Percentiles rank a stretch among this genome's conserved stretches.
phyloP scores from a whole-genome alignment of 2,113 vertebrate species.

The Neoarius graeffei region DNA sequence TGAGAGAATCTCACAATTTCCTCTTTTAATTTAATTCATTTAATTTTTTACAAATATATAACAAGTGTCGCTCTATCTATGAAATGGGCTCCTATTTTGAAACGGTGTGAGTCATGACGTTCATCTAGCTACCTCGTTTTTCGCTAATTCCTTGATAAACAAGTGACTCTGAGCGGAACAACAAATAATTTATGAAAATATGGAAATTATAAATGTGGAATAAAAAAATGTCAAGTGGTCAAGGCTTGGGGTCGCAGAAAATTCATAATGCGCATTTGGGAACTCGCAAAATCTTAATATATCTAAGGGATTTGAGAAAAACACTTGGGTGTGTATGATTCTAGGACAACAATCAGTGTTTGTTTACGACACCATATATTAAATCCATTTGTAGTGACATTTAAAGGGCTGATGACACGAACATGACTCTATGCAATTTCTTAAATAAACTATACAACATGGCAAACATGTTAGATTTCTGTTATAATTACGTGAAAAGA shows the following conservation, averaged over 20 bases:
- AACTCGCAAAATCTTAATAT: not conserved
- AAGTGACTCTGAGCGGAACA: not conserved
- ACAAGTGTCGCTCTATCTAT: not conserved
- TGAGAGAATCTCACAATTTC: not conserved
- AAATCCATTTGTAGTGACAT: too few relatives aligned
- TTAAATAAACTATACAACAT: too few relatives aligned
- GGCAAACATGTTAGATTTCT: too few relatives aligned
- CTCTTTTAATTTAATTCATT: not conserved
- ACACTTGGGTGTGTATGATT: too few relatives aligned
- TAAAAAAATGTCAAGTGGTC: not conserved
- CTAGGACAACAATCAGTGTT: too few relatives aligned
- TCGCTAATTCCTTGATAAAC: not conserved
- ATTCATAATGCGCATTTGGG: too few relatives aligned
- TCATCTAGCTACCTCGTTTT: too few relatives aligned
- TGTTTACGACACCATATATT: not conserved
- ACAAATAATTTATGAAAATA: not conserved
- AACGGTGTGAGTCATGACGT: not conserved
- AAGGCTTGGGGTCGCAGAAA: not conserved
- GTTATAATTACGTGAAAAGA: too few relatives aligned
- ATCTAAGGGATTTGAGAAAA: too few relatives aligned
- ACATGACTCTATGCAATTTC: too few relatives aligned
- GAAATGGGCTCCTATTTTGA: not conserved
- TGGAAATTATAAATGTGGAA: not conserved
- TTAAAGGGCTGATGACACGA: too few relatives aligned
- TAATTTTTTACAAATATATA: too few relatives aligned